Evolutionary conservation across 2,888 invertebrate genomes (phyloP), one percentile per base, ranked within the genome.

Genomic region (Stenolophus ochropezus): DNA sequence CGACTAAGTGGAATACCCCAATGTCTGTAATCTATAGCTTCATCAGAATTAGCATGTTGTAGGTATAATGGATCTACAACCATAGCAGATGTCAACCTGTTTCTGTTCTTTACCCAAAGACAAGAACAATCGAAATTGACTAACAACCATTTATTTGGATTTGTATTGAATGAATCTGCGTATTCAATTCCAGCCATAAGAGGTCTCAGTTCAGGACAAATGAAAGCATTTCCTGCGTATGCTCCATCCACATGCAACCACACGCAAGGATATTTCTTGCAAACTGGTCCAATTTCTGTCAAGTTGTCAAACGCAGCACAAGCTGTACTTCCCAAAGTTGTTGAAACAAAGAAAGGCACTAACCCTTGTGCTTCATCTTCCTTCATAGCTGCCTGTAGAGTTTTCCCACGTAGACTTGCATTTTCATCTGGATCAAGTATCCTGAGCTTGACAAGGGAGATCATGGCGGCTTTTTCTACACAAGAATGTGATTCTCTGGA

Each of bases 201-300:
- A 0, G 91, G 90, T 82, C 94, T 92, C 88, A 96, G 92, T 89
- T 97, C 97, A 0, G 96, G 96, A 85, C 96, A 94, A 82, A 97
- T 95, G 86, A 97, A 94, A 0, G 95, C 94, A 85, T 94, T 95
- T 1, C 97, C 97, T 0, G 96, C 96, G 87, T 97, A 97, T 0
- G 96, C 96, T 0, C 94, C 96, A 88, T 97, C 96, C 1, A 96
- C 95, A 88, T 97, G 97, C 23, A 97, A 90, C 96, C 97, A 97
- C n/a, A 95, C 91, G 75, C 91, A 90, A 0, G 93, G 91, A 83
- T 90, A 89, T 0, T 89, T 89, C 81, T 90, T 91, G 84, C 94
- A 93, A 1, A 96, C 91, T 16, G 94, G 94, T 1, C 96, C 94
- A 78, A 97, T 92, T 89, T 96, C 96, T 0, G 91, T 90, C 6